phyloP scores from a whole-genome alignment of 2,113 vertebrate species.

The Phainopepla nitens region DNA sequence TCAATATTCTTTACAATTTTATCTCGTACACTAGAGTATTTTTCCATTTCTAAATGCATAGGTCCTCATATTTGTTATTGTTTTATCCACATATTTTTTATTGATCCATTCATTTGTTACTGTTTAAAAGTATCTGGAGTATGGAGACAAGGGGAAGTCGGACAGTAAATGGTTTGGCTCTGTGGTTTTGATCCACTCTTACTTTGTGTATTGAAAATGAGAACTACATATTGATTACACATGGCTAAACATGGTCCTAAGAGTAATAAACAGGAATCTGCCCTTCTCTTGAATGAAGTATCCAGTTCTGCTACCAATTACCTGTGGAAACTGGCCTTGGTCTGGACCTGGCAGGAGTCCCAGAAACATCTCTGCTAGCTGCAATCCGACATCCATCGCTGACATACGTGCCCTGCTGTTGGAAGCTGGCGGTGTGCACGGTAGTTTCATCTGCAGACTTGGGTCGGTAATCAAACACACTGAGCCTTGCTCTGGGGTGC shows the following conservation, averaged over 20 bases:
- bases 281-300: background rate
- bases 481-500: conserved; percentile 10
- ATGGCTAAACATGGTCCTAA: background rate
- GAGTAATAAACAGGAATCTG: background rate
- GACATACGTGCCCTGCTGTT: conserved; percentile 64
- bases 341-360: conserved; percentile 58
- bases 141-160: background rate
- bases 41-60: background rate
- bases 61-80: background rate
- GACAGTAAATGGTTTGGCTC: background rate
- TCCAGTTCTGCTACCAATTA: conserved; percentile 44
- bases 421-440: conserved; percentile 63
- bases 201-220: background rate
- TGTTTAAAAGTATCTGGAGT: background rate
- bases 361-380: conserved; percentile 12
- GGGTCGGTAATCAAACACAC: conserved; percentile 71
- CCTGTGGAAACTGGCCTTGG: conserved; percentile 92
- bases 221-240: background rate
- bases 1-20: background rate
- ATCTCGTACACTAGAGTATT: background rate
- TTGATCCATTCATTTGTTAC: background rate
- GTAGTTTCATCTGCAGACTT: conserved; percentile 86
- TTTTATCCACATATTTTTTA: background rate
- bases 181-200: background rate
- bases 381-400: conserved; percentile 70